Evolutionary conservation across 2,888 invertebrate species (phyloP), one percentile per base, ranked within the genome.

Genomic region (Amphipoea oculea): DNA sequence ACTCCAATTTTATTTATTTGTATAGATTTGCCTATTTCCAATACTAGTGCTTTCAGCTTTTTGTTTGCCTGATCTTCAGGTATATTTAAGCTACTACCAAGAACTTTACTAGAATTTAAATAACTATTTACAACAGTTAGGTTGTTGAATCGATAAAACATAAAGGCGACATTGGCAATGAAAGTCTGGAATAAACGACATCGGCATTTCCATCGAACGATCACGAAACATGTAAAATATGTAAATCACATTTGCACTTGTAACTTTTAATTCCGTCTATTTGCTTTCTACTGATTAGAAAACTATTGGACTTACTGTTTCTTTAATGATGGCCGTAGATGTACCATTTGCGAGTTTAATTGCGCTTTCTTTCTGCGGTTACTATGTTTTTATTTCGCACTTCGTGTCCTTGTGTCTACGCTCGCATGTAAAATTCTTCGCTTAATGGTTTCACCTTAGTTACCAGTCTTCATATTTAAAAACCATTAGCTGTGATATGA

Each of bases 111-210:
- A 54, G 54, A 54, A 70, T 66, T 69, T 54, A 9, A 66, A 57
- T 63, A 60, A 74, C 63, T 83, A 78, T 65, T 78, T 60, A 72
- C 77, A 74, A 57, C 65, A 29, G 68, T 75, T 14, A 17, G 40
- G 54, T 74, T 83, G 69, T 79, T 76, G 45, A 69, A 84, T 85
- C 87, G 74, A 85, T 85, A 68, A 48, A 63, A 73, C 72, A 75
- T 65, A 67, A 79, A 82, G 68, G 29, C 69, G 81, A 71, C 85
- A 85, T 84, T 87, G 85, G 72, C 85, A 85, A 84, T 85, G 85
- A 81, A 84, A 84, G 67, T 65, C 63, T 73, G 69, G 67, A 75
- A 85, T 69, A 63, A 54, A 74, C 14, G 51, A 54, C 86, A 36
- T 42, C n/a, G 29, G 73, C 72, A 63, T 66, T 76, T 54, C 60